Evolutionary conservation across 2,888 invertebrate genomes (phyloP), one percentile per base, ranked within the genome.

Genomic region (Seira musarum): DNA sequence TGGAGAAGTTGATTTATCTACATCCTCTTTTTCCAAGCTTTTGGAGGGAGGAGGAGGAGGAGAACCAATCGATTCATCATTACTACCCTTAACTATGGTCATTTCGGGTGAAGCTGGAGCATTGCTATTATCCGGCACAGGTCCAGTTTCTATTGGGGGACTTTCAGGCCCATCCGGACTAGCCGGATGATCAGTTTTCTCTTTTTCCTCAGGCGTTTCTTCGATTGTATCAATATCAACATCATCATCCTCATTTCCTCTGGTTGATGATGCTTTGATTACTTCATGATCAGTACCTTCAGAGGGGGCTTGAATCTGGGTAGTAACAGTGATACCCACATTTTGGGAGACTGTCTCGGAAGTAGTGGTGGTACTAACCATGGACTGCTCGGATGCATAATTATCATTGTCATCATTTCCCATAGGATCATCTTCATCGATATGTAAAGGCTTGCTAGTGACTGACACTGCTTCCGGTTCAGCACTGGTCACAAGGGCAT

Each of bases 141-240:
- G 10, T 10, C 10, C 10, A 15, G 49, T 10, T 10, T 30, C 30
- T 30, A 30, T 5, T 2, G 30, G 30, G 8, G 74, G 74, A 19
- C 74, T 74, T 46, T 67, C 74, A n/a, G 74, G 74, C 13, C 67
- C 72, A 21, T 13, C n/a, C 1, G 71, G 71, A 61, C 71, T 71
- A 2, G 49, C 22, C 10, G 64, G 72, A 46, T 65, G 17, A 24
- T 24, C 46, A 24, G 8, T 68, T 60, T 60, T 64, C 69, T 17
- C 53, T 60, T 60, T 64, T 64, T 17, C 53, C 3, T 30, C 30
- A 30, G 8, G 3, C 8, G 30, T 8, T 30, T 30, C 30, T 30
- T 30, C 30, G 30, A 30, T 40, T 1, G 19, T 21, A 60, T 71
- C 71, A n/a, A 71, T 63, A 17, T 64, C 64, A 2, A 69, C 76